Percentiles rank a stretch among this genome's conserved stretches.
These are phyloP conservation scores for Salvelinus alpinus DNA, from an alignment of 2,113 vertebrate species.

Conservation along the genomic window DNA sequence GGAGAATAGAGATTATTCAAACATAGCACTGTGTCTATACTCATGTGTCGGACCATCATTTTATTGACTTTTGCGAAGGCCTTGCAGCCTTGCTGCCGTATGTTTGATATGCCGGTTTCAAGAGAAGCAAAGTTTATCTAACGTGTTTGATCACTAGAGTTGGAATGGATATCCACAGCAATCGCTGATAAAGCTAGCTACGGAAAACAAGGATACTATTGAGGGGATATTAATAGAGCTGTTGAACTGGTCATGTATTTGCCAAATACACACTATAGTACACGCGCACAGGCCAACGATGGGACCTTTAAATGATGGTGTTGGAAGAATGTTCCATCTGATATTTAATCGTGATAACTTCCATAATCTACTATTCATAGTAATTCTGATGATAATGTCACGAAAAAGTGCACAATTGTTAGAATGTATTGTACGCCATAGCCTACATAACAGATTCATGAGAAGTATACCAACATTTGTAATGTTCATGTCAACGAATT, in stretches of 20 bases:
- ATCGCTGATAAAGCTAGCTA: constrained; percentile 42
- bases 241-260: constrained; percentile 19
- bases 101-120: constrained; percentile 40
- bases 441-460: no score
- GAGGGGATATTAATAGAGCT: constrained; percentile 8
- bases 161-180: constrained; percentile 36
- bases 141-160: constrained; percentile 44
- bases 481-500: no score
- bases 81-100: neutral
- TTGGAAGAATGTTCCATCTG: neutral
- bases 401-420: no score
- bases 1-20: neutral
- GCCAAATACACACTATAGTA: neutral
- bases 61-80: constrained; percentile 19
- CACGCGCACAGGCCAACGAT: neutral
- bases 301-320: neutral
- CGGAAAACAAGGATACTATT: constrained; percentile 22
- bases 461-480: no score
- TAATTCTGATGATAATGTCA: no score
- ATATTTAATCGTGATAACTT: neutral
- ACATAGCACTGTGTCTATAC: neutral
- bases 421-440: no score
- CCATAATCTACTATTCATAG: no score
- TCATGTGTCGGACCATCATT: neutral
- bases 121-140: constrained; percentile 46